These are phyloP conservation scores for Cuniculus paca DNA, from an alignment of 2,797 vertebrate genomes.

Conservation along the genomic window DNA sequence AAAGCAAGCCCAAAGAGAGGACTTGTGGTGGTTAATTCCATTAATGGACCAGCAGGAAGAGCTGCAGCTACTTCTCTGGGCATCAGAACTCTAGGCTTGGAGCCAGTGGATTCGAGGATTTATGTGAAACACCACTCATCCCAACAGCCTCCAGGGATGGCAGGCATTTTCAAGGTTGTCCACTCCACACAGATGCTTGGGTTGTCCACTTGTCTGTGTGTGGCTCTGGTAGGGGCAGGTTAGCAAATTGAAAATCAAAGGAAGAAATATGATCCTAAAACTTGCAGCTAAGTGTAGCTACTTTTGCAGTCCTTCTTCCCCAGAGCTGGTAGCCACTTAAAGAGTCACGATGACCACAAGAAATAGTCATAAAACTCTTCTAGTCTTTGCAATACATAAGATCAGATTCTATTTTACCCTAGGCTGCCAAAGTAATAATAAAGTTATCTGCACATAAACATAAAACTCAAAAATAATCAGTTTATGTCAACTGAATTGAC, in stretches of 20 bases:
- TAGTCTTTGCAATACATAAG: background rate
- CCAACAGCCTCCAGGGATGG: background rate
- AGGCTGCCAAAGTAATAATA: background rate
- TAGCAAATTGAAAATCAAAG: background rate
- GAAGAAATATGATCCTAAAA: background rate
- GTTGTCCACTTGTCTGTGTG: background rate
- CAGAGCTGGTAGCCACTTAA: background rate
- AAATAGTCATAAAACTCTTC: constrained; percentile 27
- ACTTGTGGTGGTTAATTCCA: background rate
- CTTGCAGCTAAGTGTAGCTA: background rate
- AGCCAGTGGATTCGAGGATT: background rate
- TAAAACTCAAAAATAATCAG: constrained; percentile 35
- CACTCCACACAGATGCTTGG: background rate
- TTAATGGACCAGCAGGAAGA: constrained; percentile 26
- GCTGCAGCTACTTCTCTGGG: background rate
- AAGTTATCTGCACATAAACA: background rate
- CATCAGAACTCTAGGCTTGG: constrained; percentile 26
- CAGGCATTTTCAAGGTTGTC: constrained; percentile 49
- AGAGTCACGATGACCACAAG: background rate
- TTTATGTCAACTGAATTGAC: constrained; percentile 9
- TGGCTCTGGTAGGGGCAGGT: accelerated
- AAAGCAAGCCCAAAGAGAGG: constrained; percentile 10
- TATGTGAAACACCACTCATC: background rate
- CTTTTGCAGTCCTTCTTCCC: background rate
- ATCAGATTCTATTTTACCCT: background rate